Base-by-base conservation (phyloP, 2,888 invertebrate species). In the Tromatobia lineatoria region DNA sequence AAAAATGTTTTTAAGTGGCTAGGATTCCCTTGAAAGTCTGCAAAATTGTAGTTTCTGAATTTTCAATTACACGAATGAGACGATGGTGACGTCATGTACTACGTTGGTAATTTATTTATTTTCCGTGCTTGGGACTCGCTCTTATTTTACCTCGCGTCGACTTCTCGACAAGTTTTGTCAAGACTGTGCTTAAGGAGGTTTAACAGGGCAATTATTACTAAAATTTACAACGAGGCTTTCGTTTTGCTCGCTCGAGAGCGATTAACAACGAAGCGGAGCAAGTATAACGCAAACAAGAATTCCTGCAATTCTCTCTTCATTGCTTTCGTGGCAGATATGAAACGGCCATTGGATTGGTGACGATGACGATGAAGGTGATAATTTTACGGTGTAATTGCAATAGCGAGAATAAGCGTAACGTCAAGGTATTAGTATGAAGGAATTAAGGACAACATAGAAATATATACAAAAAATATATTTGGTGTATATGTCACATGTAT, bases 141-240 rank as follows among this genome's bases (percentile, higher is more conserved):
- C 69, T 61, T 69, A 69, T 69, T 78, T 34, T 25, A 25, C 38
- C 34, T 15, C 23, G 20, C 73, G 57, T 78, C 42, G 20, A 45
- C 25, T 45, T 77, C 71, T 59, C 71, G 77, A 71, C 69, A 54
- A 50, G 57, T 67, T 75, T 77, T 71, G 69, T 73, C 34, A 74
- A 57, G 25, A 50, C 76, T 66, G 69, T 54, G 29, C 38, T 66
- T 80, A 15, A 71, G 61, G 73, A 57, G 71, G 69, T 84, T 89
- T 90, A 88, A 89, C 88, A 75, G 82, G 87, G 88, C 85, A 88
- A 88, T 90, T 86, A 85, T 84, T 88, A 83, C 70, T 77, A 70
- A 86, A 89, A 90, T 90, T 90, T 90, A 90, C 88, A 89, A 88
- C 88, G 85, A 61, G 82, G 79, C 70, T 78, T 75, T 45, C 61